Conservation (phyloP, 37 sponge, comb jelly and placozoan species). For the Bolinopsis microptera region DNA sequence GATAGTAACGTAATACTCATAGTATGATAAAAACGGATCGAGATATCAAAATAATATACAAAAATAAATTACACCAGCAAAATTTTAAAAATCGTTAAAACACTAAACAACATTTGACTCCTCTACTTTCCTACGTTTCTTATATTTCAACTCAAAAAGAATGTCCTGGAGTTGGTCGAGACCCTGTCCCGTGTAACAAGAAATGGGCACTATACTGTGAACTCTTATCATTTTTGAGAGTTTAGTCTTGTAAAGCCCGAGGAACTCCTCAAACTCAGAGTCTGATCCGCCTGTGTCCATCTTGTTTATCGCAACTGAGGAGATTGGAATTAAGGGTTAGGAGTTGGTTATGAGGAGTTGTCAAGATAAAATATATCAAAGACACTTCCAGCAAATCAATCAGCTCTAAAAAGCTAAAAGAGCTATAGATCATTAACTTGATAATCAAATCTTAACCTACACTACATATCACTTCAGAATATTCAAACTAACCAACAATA, state of each 20-base stretch:
- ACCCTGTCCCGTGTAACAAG: conserved; percentile 35
- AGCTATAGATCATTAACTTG: too few species aligned
- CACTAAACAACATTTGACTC: not conserved
- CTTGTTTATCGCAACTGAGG: conserved; percentile 75
- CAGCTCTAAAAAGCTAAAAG: too few species aligned
- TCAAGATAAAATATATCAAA: too few species aligned
- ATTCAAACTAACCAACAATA: conserved; percentile 28
- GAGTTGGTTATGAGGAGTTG: not conserved
- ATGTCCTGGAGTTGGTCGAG: not conserved
- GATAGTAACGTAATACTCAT: too few species aligned
- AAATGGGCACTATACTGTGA: not conserved
- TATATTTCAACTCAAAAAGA: conserved; percentile 5
- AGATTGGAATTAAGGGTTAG: not conserved
- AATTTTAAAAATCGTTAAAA: too few species aligned
- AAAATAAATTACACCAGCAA: not conserved
- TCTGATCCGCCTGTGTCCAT: conserved; percentile 75
- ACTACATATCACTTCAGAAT: too few species aligned
- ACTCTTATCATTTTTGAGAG: not conserved
- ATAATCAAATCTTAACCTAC: too few species aligned
- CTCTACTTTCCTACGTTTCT: not conserved
- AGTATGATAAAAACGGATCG: too few species aligned
- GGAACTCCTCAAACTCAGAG: conserved; percentile 30
- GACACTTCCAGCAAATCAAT: too few species aligned
- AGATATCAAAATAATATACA: too few species aligned
- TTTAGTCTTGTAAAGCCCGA: not conserved